These are phyloP conservation scores for Luscinia luscinia DNA, from an alignment of 2,797 vertebrate genomes.

Conservation along the genomic window DNA sequence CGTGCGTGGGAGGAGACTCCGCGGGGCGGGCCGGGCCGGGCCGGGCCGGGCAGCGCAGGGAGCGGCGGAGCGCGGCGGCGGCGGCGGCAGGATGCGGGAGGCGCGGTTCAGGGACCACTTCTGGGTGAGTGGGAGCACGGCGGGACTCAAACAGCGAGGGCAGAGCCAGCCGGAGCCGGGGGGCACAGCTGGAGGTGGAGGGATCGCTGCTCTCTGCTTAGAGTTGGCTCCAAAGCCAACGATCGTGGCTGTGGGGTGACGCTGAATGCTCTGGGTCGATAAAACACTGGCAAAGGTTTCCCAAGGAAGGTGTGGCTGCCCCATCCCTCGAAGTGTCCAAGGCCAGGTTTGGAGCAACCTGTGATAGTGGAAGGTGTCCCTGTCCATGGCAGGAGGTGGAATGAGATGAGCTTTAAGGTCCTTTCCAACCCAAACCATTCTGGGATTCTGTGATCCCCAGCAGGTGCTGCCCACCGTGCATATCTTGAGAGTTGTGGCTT, in stretches of 20 bases:
- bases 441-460: neutral
- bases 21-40: neutral
- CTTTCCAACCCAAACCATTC: neutral
- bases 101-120: constrained; percentile 74
- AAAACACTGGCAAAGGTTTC: neutral
- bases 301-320: neutral
- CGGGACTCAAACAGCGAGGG: neutral
- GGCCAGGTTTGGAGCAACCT: neutral
- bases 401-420: neutral
- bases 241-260: neutral
- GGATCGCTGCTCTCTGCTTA: neutral
- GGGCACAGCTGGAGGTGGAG: neutral
- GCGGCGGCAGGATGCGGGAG: constrained; percentile 55
- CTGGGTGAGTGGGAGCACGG: constrained; percentile 67
- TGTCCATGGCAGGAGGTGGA: too few relatives aligned
- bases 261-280: neutral
- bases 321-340: neutral
- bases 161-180: rapidly evolving
- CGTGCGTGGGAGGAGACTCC: neutral
- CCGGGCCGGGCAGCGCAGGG: neutral
- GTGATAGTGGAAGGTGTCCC: neutral
- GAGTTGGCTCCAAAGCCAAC: neutral
- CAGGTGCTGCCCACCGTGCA: rapidly evolving
- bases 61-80: neutral
- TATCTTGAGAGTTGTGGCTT: neutral